A percentile compares a stretch with the other conserved stretches of the same genome.
Evolutionary conservation across 2,113 vertebrate genomes (phyloP).

Genomic region (Aix galericulata): DNA sequence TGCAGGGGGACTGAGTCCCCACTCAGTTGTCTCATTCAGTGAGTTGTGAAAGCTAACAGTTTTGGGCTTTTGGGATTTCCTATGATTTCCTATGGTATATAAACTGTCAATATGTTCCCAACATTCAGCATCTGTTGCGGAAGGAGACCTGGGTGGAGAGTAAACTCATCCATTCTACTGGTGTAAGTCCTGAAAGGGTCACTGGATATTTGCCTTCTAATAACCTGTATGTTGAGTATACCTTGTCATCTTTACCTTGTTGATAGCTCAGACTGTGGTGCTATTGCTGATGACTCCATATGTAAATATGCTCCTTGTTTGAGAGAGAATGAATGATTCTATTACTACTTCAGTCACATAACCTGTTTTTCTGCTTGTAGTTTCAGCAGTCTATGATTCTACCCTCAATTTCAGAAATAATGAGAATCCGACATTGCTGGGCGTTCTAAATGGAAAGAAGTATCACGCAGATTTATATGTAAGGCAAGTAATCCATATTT

Average conservation of each 20-base stretch:
- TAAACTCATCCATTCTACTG: neutral
- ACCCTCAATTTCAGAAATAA: slow-evolving; percentile 98
- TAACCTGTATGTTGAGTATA: neutral
- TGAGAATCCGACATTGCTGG: slow-evolving; percentile 89
- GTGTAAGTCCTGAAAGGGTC: neutral
- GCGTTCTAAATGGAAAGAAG: slow-evolving; percentile 91
- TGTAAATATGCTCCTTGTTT: neutral
- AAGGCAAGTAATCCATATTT: slow-evolving; percentile 77
- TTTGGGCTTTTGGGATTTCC: neutral
- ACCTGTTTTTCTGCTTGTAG: slow-evolving; percentile 78
- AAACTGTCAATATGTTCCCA: neutral
- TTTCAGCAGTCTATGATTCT: slow-evolving; percentile 94
- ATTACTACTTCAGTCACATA: neutral
- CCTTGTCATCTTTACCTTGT: neutral
- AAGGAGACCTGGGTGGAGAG: neutral
- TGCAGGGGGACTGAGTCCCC: neutral
- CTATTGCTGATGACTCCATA: neutral
- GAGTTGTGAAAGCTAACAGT: neutral
- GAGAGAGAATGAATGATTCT: neutral
- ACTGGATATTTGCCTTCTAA: neutral
- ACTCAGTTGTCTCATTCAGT: neutral
- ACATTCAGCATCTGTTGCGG: neutral
- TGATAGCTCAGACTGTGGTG: neutral
- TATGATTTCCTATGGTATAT: neutral
- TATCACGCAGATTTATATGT: slow-evolving; percentile 94